These are phyloP conservation scores for Meiosimyza decipiens DNA, from an alignment of 2,888 invertebrate species.

Conservation along the genomic window DNA sequence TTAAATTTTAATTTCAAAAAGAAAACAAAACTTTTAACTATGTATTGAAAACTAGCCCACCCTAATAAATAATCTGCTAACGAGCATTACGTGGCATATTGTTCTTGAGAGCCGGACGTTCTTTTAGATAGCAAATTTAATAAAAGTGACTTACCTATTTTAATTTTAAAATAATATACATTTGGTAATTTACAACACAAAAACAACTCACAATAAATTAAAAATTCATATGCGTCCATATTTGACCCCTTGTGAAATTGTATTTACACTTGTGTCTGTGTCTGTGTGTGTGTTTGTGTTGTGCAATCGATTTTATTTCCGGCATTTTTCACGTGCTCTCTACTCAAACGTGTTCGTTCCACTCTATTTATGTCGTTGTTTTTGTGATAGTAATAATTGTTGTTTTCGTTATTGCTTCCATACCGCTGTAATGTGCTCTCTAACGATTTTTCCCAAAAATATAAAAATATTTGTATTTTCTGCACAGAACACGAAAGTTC, in stretches of 20 bases:
- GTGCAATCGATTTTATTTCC: constrained; percentile 65
- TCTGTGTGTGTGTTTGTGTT: constrained; percentile 35
- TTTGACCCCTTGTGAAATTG: constrained; percentile 10
- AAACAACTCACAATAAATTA: no score
- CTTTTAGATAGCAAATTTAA: no score
- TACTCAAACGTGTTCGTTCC: constrained; percentile 34
- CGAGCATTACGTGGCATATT: no score
- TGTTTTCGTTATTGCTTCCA: constrained; percentile 42
- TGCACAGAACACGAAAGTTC: not conserved
- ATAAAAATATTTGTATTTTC: not conserved
- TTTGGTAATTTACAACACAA: no score
- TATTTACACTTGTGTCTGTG: constrained; percentile 28
- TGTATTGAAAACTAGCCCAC: no score
- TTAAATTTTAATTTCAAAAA: no score
- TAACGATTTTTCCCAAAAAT: constrained; percentile 57
- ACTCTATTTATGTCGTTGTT: constrained; percentile 32
- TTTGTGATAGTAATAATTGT: not conserved
- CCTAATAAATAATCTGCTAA: no score
- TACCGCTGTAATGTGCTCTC: constrained; percentile 36
- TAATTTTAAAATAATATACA: no score
- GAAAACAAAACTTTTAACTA: no score
- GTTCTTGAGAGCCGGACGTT: no score
- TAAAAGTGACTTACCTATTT: no score
- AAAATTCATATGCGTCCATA: no score
- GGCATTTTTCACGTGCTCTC: constrained; percentile 64